These are phyloP conservation scores for Phthorimaea operculella DNA, from an alignment of 1,140 invertebrate species.

Conservation along the genomic window DNA sequence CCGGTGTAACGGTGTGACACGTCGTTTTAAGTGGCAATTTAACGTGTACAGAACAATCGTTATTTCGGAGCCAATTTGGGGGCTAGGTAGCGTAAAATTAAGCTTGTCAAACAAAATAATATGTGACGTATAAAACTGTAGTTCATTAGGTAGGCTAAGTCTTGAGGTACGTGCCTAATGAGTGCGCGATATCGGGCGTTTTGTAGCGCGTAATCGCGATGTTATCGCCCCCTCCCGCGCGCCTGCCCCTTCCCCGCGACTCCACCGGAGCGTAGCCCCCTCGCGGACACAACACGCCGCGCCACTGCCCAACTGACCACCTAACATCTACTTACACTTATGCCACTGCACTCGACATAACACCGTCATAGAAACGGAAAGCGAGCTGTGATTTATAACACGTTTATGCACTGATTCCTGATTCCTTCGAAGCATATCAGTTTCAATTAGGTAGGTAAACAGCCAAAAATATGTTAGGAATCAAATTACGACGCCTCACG, in stretches of 20 bases:
- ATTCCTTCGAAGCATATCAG: too few species aligned
- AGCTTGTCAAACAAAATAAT: too few species aligned
- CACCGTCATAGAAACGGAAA: too few species aligned
- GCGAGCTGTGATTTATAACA: too few species aligned
- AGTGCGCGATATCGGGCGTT: slow-evolving; percentile 52
- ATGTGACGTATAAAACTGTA: too few species aligned
- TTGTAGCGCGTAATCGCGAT: slow-evolving; percentile 62
- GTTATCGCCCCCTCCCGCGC: slow-evolving; percentile 33
- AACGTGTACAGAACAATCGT: neutral
- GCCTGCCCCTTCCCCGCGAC: slow-evolving; percentile 6
- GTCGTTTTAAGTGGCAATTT: neutral
- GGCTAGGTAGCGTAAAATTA: too few species aligned
- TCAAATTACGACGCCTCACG: too few species aligned
- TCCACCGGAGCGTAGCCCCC: slow-evolving; percentile 12
- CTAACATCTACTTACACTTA: slow-evolving; percentile 6
- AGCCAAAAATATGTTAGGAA: too few species aligned
- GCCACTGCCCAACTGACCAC: slow-evolving; percentile 20
- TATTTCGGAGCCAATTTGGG: too few species aligned
- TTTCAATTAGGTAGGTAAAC: too few species aligned
- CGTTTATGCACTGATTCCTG: too few species aligned
- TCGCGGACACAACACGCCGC: slow-evolving; percentile 27
- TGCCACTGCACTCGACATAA: slow-evolving; percentile 5
- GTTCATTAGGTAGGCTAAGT: slow-evolving; percentile 39
- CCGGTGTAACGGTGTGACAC: slow-evolving; percentile 5
- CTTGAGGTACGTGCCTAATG: slow-evolving; percentile 46